A percentile compares a stretch with the other conserved stretches of the same genome.
These are phyloP conservation scores for Neotoxoptera formosana DNA, from an alignment of 1,140 invertebrate genomes.

Conservation along the genomic window DNA sequence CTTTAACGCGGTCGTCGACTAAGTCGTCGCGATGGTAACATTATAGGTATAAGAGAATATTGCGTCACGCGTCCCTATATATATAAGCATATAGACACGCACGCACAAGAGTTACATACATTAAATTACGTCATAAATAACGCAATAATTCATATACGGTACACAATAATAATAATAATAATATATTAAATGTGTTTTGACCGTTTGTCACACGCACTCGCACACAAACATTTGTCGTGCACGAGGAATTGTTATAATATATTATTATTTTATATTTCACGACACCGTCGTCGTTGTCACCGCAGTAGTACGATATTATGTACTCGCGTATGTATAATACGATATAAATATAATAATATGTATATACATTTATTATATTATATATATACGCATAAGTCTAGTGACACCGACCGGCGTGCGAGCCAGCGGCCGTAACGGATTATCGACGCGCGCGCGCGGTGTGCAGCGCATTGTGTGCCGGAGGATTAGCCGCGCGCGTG, in stretches of 20 bases:
- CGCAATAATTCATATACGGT: slow-evolving; percentile 13
- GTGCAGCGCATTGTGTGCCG: not conserved
- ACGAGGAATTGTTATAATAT: not conserved
- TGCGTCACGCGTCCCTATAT: not conserved
- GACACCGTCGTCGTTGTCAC: not conserved
- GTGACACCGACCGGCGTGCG: slow-evolving; percentile 39
- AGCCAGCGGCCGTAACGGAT: slow-evolving; percentile 43
- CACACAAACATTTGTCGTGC: not conserved
- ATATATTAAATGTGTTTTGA: slow-evolving; percentile 37
- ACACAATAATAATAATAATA: not conserved
- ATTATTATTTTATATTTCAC: not conserved
- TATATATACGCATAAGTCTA: not conserved
- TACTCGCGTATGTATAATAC: too few species aligned
- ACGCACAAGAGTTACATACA: not conserved
- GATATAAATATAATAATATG: not conserved
- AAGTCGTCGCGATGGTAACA: not conserved
- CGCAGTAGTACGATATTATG: too few species aligned
- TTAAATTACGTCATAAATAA: not conserved
- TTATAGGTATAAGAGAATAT: not conserved
- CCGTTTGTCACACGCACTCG: not conserved
- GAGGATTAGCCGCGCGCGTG: slow-evolving; percentile 49
- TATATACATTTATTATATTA: not conserved
- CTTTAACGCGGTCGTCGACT: too few species aligned
- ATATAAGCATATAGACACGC: not conserved
- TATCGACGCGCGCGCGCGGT: slow-evolving; percentile 31